Base-by-base conservation (phyloP, 2,113 vertebrate genomes). In the Siniperca chuatsi region DNA sequence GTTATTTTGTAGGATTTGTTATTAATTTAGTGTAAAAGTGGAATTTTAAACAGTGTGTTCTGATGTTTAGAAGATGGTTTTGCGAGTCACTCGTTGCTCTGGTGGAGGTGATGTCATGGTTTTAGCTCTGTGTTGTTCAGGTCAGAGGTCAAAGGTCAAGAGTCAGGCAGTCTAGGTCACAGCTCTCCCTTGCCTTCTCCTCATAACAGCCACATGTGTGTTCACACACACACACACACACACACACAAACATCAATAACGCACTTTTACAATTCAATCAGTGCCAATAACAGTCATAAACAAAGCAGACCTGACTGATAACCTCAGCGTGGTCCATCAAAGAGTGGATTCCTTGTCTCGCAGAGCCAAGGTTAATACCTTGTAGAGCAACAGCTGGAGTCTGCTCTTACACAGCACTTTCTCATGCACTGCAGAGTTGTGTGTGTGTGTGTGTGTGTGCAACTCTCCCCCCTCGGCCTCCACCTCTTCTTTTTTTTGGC, bases 371-470 rank as follows among this genome's bases (percentile, higher is more conserved):
- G 71, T 86, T 81, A 87, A 82, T 52, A 33, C 84, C 81, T 78
- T 12, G 2, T 29, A 33, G 76, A 83, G 74, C 83, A 86, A 75
- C 92, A 91, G 86, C 83, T 93, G 84, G 78, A 87, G 70, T 75
- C 70, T 70, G 81, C 77, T 88, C 79, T 84, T 69, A 85, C 81
- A 33, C 87, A 85, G 76, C 82, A 69, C 79, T 82, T 90, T 87
- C 69, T 79, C 79, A 62, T 73, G 70, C 40, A 18, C 58, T 61
- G 44, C 66, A 64, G 65, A n/a, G 46, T 71, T 81, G 68, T 65
- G 66, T 75, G 62, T 33, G 29, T 57, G 68, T 73, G 61, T 65
- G 65, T 46, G 29, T 74, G 68, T 54, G 70, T 44, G 60, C 9
- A 70, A 8, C 18, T 20, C 75, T 71, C 46, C 55, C 70, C 9